Conservation (phyloP, 2,113 vertebrate species). For the Varanus komodoensis region DNA sequence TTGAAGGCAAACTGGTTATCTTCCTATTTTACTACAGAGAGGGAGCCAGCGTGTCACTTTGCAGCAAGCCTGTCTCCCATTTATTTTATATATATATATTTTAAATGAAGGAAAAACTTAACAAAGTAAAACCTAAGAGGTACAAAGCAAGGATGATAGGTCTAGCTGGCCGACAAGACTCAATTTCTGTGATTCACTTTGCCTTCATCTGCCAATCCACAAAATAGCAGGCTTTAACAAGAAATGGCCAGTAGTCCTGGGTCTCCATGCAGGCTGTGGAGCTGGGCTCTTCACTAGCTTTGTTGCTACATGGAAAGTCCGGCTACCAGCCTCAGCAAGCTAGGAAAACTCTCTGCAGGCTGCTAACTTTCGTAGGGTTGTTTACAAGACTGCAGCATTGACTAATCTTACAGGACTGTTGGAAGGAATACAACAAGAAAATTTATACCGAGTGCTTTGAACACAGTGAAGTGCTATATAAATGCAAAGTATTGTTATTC, state of each 20-base stretch:
- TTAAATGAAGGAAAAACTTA: no score
- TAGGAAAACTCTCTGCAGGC: neutral
- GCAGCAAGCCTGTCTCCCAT: no score
- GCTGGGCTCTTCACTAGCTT: no score
- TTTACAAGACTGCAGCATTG: neutral
- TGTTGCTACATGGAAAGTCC: neutral
- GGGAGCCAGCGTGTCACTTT: no score
- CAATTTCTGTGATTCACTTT: neutral
- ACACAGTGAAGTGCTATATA: neutral
- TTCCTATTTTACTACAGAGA: no score
- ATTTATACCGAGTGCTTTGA: neutral
- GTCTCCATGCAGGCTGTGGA: neutral
- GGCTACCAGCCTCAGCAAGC: neutral
- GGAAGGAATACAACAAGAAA: neutral
- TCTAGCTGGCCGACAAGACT: no score
- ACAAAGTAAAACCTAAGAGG: no score
- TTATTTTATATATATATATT: no score
- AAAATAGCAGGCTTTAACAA: neutral
- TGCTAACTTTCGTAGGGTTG: neutral
- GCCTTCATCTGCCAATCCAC: neutral
- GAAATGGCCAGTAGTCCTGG: neutral
- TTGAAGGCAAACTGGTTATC: no score
- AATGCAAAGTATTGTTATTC: conserved; percentile 35
- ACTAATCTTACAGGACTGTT: neutral
- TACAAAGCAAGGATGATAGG: no score